phyloP scores from a whole-genome alignment of 2,797 vertebrate genomes.

The Brachymystax lenok region DNA sequence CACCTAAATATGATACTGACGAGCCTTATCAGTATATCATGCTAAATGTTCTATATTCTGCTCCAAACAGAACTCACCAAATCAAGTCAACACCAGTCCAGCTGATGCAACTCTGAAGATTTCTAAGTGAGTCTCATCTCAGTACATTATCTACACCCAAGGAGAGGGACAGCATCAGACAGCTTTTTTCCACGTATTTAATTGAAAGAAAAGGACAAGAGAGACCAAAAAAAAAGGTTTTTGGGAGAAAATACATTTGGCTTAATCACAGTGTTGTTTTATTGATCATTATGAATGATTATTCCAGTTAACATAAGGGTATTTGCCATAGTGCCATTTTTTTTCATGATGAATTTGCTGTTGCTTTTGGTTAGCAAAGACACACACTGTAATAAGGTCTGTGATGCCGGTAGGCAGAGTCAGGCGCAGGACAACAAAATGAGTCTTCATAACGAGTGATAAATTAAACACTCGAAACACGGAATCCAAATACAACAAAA shows the following conservation, averaged over 20 bases:
- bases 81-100: constrained; percentile 2
- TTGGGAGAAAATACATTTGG: neutral
- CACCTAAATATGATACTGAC: too few species aligned
- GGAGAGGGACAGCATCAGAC: neutral
- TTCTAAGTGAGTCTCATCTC: constrained; percentile 1
- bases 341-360: neutral
- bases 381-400: too few species aligned
- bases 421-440: too few species aligned
- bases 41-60: neutral
- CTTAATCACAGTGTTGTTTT: neutral
- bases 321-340: neutral
- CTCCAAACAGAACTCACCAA: neutral
- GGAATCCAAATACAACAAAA: too few species aligned
- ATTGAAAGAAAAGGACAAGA: neutral
- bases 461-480: too few species aligned
- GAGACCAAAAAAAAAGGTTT: neutral
- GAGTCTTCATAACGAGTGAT: too few species aligned
- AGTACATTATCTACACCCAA: neutral
- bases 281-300: neutral
- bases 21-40: neutral
- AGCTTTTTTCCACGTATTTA: neutral
- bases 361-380: too few species aligned
- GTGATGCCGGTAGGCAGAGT: too few species aligned
- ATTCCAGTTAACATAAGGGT: neutral
- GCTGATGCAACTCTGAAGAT: neutral